Base-by-base conservation (phyloP, 2,113 vertebrate species). In the Mormyrus iriodes region DNA sequence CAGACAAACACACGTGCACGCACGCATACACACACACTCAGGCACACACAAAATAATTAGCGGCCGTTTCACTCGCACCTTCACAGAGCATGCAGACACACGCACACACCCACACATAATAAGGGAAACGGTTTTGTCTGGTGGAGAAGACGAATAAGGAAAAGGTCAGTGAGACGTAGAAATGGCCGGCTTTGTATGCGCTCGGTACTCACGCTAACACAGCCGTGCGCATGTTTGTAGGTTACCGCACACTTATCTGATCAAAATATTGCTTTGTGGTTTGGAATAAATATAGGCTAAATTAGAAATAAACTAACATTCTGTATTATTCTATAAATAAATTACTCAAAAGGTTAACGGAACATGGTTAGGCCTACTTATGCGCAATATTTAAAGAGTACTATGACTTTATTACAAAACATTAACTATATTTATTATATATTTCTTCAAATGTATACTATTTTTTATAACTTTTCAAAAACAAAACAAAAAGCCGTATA, bases 151-250 rank as follows among this genome's bases (percentile, higher is more conserved):
- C 92, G 93, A 93, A 94, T 92, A 90, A 92, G 90, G 93, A 92
- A 95, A 96, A 96, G 95, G 95, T 95, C 94, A 96, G 90, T 86
- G 92, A 93, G 93, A 90, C 91, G 92, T 89, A 91, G 90, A 91
- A 88, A 90, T 85, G 90, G 88, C 91, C 42, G 49, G 86, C 90
- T 89, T 42, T 82, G 65, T 88, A 90, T 89, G 19, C 35, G 12
- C 89, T 84, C 88, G 73, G 87, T 76, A 90, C 90, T 90, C 89
- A 91, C 55, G 82, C 84, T 49, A 90, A 87, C 55, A 61, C 86
- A 61, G 53, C 17, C 44, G 10, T 42, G 44, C n/a, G 42, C 44
- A 84, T 48, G 49, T 35, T 9, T 52, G n/a, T n/a, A 52, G n/a
- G 3, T 27, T 52, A 39, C 48, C 48, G 2, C 85, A 86, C 48